Evolutionary conservation across 2,888 invertebrate genomes (phyloP).

Genomic region (Helobdella robusta): DNA sequence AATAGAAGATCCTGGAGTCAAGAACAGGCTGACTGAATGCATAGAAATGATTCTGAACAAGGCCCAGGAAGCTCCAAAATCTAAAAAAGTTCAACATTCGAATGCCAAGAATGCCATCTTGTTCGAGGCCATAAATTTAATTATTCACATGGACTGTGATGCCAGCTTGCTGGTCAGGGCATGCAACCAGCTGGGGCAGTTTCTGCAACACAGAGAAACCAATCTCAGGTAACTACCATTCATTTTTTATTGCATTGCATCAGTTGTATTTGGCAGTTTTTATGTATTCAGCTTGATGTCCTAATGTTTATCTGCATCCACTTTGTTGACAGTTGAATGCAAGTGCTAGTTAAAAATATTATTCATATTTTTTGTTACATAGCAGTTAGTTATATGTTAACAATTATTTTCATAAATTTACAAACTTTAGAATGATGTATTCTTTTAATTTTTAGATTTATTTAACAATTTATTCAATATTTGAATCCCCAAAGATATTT

Average conservation of each 20-base stretch:
- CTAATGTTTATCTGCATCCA: too few species aligned
- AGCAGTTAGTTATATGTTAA: too few species aligned
- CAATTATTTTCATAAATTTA: too few species aligned
- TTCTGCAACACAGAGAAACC: constrained; percentile 82
- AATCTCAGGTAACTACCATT: constrained; percentile 87
- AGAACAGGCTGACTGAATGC: constrained; percentile 90
- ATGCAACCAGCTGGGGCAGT: constrained; percentile 96
- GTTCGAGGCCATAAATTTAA: constrained; percentile 97
- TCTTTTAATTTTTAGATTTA: too few species aligned
- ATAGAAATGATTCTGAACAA: constrained; percentile 95
- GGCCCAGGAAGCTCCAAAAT: constrained; percentile 92
- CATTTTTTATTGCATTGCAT: too few species aligned
- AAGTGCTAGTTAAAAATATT: not conserved
- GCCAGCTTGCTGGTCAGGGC: constrained; percentile 90
- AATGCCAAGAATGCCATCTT: constrained; percentile 99
- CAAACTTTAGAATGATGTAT: too few species aligned
- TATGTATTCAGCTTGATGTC: too few species aligned
- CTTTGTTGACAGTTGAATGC: too few species aligned
- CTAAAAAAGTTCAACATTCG: constrained; percentile 99
- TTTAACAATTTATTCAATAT: too few species aligned
- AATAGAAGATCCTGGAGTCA: constrained; percentile 75
- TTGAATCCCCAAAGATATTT: constrained; percentile 67
- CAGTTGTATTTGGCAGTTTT: too few species aligned
- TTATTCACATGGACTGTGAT: constrained; percentile 97
- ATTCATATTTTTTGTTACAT: not conserved